Base-by-base conservation (phyloP, 2,797 vertebrate genomes). In the Phrynocephalus vlangalii region DNA sequence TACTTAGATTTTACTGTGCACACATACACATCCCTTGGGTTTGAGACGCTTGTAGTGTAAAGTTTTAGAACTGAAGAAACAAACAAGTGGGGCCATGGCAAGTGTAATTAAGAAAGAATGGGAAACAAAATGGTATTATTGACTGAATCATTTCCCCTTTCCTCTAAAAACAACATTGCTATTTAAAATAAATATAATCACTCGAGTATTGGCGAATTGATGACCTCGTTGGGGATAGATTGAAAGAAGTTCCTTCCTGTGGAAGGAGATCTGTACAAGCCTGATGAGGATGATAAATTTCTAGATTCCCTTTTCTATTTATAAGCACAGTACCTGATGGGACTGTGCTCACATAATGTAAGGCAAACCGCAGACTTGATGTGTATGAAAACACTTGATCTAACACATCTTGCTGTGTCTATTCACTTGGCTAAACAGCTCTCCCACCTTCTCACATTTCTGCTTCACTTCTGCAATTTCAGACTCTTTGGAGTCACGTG, bases 371-470 rank as follows among this genome's bases (percentile, higher is more conserved):
- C 56, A 60, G 88, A 91, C 67, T 60, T 24, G 68, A 85, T 91
- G 5, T 0, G 84, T 79, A 79, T 79, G 87, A 85, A 91, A 92
- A 50, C 4, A 1, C 66, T 87, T 79, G 85, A 83, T 92, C 24
- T 88, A 92, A 73, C 85, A 71, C 66, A 72, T 79, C 87, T 85
- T 20, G 18, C 75, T 67, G 8, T 91, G 83, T 92, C 91, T 87
- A 63, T 87, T 30, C 75, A 22, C 84, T 87, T 70, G 24, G 70
- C 84, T 84, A 87, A 44, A 83, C 33, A 44, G 72, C 79, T 93
- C 90, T 20, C 71, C 78, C 18, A 66, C 91, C 83, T 82, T 90
- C 80, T 90, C 52, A 2, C 75, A 89, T 79, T 77, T 86, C 56
- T 84, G 44, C 44, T 72, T 90, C 20, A 0, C 77, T 84, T 52